phyloP scores from a whole-genome alignment of 1,140 invertebrate genomes.

The Bombus soroeensis region DNA sequence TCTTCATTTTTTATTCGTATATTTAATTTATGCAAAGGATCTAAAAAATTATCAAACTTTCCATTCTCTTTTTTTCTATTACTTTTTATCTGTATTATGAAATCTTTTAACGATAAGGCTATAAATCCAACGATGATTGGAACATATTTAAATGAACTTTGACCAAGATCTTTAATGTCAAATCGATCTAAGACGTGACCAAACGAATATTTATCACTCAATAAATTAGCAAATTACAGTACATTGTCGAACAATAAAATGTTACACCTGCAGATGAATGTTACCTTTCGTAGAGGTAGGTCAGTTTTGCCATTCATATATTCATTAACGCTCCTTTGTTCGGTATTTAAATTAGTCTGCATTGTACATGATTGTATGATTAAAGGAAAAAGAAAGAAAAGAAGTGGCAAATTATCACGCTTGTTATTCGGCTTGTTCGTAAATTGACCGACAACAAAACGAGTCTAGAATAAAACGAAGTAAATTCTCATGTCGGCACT shows the following conservation, averaged over 20 bases:
- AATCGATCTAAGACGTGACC: not conserved
- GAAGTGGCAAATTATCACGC: not conserved
- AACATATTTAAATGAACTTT: not conserved
- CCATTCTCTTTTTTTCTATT: not conserved
- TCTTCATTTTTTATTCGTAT: not conserved
- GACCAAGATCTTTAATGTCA: not conserved
- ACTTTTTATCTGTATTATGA: not conserved
- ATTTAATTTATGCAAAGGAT: too few relatives aligned
- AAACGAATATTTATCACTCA: not conserved
- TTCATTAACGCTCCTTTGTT: conserved; percentile 30
- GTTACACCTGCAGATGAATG: not conserved
- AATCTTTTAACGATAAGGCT: not conserved
- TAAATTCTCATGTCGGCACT: conserved; percentile 2
- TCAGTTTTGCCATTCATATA: conserved; percentile 6
- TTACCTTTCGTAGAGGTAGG: not conserved
- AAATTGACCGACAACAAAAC: conserved; percentile 22
- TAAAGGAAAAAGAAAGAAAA: not conserved
- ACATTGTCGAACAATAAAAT: not conserved
- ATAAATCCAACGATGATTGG: not conserved
- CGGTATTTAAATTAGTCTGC: conserved; percentile 20
- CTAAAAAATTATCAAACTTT: not conserved
- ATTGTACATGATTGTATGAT: not conserved
- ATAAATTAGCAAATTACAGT: not conserved
- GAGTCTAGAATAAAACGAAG: conserved; percentile 7
- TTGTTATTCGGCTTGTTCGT: conserved; percentile 35